Evolutionary conservation across 1,140 invertebrate genomes (phyloP), one percentile per base, ranked within the genome.

Genomic region (Whitmania pigra): DNA sequence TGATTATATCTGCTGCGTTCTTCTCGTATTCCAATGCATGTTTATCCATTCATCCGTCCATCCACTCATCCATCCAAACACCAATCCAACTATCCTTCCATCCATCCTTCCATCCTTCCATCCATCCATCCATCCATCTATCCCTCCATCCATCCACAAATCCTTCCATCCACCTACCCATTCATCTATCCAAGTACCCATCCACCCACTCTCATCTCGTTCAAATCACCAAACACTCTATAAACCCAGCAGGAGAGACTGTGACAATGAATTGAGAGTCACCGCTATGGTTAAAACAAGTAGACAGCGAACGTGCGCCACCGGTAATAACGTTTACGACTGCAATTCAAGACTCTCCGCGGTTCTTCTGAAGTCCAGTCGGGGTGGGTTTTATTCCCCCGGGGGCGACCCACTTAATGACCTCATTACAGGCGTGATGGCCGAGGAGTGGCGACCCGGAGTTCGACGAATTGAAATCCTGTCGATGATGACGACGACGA

Each of bases 381-480:
- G 43, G 43, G 43, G 43, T 49, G 43, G 43, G 11, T 49, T 49
- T 49, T 49, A 49, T 49, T 49, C 43, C 43, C 43, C 43, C 43
- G 43, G 43, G 43, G 43, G 43, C 43, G 43, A 49, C 43, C 43
- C 13, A 49, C 43, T 49, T 49, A 49, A 49, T 49, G 43, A 49
- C 43, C 57, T 63, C 22, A 63, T 63, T 22, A 63, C 29, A 20
- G 29, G 11, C 22, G 4, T 63, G 57, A 63, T 71, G 43, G 53
- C 22, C 36, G 49, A 29, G 69, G 53, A 71, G 43, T 40, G 43
- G 22, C 36, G 31, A 36, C 27, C n/a, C 22, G 22, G 67, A 69
- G 22, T 25, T 7, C n/a, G 69, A 71, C 20, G 69, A 71, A 71
- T 22, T 20, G 53, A 54, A 53, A 71, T 31, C 36, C 40, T 27